phyloP scores from a whole-genome alignment of 2,113 vertebrate species.

The Mesoclemmys tuberculata region DNA sequence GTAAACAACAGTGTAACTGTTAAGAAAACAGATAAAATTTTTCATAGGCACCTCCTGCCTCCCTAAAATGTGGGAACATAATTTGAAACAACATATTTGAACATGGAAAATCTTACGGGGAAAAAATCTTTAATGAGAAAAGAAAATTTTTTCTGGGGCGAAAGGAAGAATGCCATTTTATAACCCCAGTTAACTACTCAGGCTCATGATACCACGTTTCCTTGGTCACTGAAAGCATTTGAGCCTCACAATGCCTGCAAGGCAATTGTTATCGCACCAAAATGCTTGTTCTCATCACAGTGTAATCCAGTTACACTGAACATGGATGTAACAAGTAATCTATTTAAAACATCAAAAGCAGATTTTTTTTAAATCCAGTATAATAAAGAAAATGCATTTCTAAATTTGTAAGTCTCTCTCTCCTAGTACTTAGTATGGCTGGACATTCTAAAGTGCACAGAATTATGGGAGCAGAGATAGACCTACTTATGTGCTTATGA shows the following conservation, averaged over 20 bases:
- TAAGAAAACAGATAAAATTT: not conserved
- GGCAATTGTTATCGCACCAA: not conserved
- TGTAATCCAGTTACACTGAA: not conserved
- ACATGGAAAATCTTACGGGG: not conserved
- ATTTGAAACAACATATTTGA: not conserved
- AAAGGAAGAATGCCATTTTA: rapidly evolving
- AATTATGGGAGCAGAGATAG: too few species aligned
- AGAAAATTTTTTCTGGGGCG: not conserved
- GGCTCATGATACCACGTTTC: not conserved
- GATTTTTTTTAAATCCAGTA: not conserved
- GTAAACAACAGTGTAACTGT: not conserved
- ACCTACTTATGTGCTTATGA: too few species aligned
- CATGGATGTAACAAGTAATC: not conserved
- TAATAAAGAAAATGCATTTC: not conserved
- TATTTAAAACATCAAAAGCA: not conserved
- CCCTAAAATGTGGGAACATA: not conserved
- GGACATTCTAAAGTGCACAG: too few species aligned
- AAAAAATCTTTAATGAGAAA: not conserved
- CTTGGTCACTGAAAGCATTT: not conserved
- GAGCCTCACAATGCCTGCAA: not conserved
- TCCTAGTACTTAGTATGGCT: not conserved
- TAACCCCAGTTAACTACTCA: not conserved
- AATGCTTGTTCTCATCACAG: not conserved
- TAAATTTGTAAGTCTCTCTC: not conserved
- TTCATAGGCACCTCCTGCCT: not conserved